Evolutionary conservation across 2,888 invertebrate genomes (phyloP), one percentile per base, ranked within the genome.

Genomic region (Clanis bilineata): DNA sequence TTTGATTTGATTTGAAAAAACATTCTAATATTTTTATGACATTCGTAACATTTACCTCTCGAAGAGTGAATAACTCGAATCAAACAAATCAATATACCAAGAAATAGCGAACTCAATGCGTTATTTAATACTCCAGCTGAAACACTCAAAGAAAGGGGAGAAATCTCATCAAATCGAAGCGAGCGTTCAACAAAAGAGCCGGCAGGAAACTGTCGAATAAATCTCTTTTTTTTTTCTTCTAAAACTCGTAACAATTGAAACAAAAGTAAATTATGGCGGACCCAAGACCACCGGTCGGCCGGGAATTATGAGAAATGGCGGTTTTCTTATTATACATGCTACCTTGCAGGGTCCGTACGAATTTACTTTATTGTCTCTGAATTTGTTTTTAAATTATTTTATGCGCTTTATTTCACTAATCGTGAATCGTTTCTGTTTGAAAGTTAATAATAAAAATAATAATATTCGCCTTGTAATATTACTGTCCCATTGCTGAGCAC

Each of bases 211-310:
- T 72, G 71, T 73, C 67, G 75, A 83, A 87, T 84, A 86, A 87
- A 87, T 88, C 81, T 83, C 80, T 72, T 75, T 73, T 75, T 79
- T 69, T 71, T 72, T 77, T 75, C 71, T 77, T 76, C 79, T 73
- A 70, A 79, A 83, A 84, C 79, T 86, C 78, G 71, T 79, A 83
- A 87, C 88, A 86, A 90, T 90, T 90, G 89, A 88, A 90, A 90
- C 88, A 88, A 90, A 90, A 85, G 86, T 90, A 90, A 90, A 88
- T 89, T 88, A 88, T 81, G 79, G 74, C 67, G 66, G 67, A 71
- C 72, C 62, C 71, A 63, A n/a, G 74, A 65, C 75, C 75, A 71
- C 71, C 68, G 79, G 77, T 65, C 65, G 64, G 68, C 62, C 22
- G 66, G 67, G 81, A 84, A 83, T 88, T 88, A 88, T 87, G 85